These are phyloP conservation scores for Apeltes quadracus DNA, from an alignment of 2,113 vertebrate genomes.

Conservation along the genomic window DNA sequence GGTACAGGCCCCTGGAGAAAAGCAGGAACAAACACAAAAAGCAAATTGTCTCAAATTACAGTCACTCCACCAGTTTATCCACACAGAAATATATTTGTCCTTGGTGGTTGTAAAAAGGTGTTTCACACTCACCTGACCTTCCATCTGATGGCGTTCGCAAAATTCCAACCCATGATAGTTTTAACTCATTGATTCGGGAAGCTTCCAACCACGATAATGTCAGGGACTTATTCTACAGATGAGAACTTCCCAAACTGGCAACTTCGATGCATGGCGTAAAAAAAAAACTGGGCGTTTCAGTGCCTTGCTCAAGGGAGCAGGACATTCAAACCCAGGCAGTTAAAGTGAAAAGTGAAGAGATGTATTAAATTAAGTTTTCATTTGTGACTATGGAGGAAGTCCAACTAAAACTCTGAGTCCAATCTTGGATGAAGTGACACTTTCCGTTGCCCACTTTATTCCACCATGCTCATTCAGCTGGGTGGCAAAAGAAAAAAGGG, in stretches of 20 bases:
- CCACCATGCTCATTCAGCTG: neutral
- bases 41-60: neutral
- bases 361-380: neutral
- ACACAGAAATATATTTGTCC: neutral
- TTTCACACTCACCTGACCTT: no score
- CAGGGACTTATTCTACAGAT: neutral
- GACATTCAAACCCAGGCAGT: neutral
- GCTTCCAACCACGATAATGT: neutral
- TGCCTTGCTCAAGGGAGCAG: neutral
- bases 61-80: neutral
- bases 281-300: neutral
- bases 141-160: neutral
- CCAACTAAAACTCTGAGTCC: neutral
- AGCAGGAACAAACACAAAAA: neutral
- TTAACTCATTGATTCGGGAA: neutral
- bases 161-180: neutral
- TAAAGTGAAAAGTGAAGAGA: neutral
- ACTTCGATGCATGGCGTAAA: neutral
- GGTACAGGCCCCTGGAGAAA: no score
- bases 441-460: conserved; percentile 7
- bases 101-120: neutral
- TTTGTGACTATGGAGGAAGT: neutral
- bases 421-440: conserved; percentile 6
- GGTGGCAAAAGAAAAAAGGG: neutral
- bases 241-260: neutral